These are phyloP conservation scores for Cerceris ruficornis DNA, from an alignment of 2,888 invertebrate genomes.

Conservation along the genomic window DNA sequence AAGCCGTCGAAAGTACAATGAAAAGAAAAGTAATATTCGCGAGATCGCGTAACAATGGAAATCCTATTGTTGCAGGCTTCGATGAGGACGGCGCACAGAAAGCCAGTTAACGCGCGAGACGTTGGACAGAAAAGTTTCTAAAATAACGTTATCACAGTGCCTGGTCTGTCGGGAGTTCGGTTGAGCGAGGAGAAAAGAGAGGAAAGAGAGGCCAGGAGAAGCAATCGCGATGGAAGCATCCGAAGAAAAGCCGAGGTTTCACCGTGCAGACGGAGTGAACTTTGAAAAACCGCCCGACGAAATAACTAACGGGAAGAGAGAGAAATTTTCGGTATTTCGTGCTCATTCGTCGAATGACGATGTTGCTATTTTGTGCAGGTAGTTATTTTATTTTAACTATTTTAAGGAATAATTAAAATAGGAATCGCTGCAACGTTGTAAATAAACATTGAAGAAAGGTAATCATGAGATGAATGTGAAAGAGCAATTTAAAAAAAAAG, in stretches of 20 bases:
- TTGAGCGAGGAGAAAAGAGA: neutral
- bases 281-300: constrained; percentile 19
- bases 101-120: neutral
- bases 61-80: constrained; percentile 2
- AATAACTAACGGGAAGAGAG: constrained; percentile 7
- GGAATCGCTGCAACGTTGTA: neutral
- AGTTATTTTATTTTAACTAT: no score
- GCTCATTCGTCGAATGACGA: constrained; percentile 2
- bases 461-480: neutral
- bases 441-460: neutral
- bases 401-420: neutral
- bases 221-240: constrained; percentile 22
- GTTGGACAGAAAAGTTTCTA: constrained; percentile 10
- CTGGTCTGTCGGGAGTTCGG: neutral
- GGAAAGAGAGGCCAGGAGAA: constrained; percentile 1
- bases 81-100: neutral
- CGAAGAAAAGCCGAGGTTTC: constrained; percentile 6
- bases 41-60: neutral
- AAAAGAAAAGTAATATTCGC: neutral
- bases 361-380: neutral
- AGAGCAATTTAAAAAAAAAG: neutral
- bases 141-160: constrained; percentile 27
- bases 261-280: constrained; percentile 23
- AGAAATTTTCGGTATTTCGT: constrained; percentile 24
- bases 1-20: neutral